phyloP scores from a whole-genome alignment of 2,888 invertebrate species.

The Mallateleia sp. region DNA sequence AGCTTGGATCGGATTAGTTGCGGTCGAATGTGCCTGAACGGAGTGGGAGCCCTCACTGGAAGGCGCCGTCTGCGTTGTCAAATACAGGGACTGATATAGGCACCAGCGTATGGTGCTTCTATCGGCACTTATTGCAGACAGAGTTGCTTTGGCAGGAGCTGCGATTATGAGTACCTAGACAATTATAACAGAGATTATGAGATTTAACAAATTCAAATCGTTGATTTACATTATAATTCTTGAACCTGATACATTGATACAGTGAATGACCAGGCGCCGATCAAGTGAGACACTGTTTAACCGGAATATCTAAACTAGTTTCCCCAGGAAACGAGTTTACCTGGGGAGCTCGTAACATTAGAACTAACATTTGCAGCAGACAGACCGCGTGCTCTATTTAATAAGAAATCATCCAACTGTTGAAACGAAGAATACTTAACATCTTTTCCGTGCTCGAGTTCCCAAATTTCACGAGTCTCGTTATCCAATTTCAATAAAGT shows the following conservation, averaged over 20 bases:
- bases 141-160: not conserved
- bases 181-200: not conserved
- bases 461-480: not conserved
- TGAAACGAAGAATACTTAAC: not conserved
- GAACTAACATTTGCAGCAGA: too few relatives aligned
- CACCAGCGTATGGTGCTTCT: conserved; percentile 4
- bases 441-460: not conserved
- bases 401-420: not conserved
- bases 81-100: too few relatives aligned
- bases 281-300: not conserved
- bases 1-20: not conserved
- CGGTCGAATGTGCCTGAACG: not conserved
- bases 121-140: not conserved
- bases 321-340: too few relatives aligned
- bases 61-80: too few relatives aligned
- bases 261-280: not conserved
- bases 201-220: not conserved
- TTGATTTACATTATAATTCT: not conserved
- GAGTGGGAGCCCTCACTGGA: too few relatives aligned
- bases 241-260: conserved; percentile 1
- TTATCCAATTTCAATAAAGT: not conserved
- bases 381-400: not conserved
- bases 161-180: not conserved
- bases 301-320: too few relatives aligned
- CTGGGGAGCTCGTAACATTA: too few relatives aligned